Conservation (phyloP, 2,888 invertebrate species). For the Harpalus rubripes region DNA sequence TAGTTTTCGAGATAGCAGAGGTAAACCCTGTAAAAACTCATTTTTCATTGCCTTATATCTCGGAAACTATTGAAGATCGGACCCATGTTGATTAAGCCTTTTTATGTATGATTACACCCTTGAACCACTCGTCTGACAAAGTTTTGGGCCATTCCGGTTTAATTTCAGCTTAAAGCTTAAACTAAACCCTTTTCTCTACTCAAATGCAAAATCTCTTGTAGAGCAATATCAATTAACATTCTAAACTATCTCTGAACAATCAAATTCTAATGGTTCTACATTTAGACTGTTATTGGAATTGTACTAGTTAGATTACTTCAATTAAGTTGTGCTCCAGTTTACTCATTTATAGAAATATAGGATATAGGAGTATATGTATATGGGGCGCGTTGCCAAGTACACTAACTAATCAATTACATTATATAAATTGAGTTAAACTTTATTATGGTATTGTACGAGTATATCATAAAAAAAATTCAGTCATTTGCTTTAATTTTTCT, state of each 20-base stretch:
- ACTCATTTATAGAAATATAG: not conserved
- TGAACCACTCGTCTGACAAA: too few species aligned
- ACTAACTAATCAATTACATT: too few species aligned
- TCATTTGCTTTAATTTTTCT: too few species aligned
- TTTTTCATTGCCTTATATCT: too few species aligned
- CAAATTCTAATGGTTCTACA: not conserved
- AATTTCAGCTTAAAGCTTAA: not conserved
- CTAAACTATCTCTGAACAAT: conserved; percentile 2
- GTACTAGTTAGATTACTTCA: conserved; percentile 3
- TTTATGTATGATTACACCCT: too few species aligned
- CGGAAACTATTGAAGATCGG: too few species aligned
- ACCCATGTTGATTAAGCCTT: too few species aligned
- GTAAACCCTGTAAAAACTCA: too few species aligned
- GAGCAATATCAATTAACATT: conserved; percentile 3
- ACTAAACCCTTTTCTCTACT: not conserved
- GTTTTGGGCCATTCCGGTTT: not conserved
- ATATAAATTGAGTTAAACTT: too few species aligned
- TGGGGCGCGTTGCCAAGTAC: not conserved
- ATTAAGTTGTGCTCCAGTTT: not conserved
- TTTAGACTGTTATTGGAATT: conserved; percentile 2
- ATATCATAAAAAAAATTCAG: too few species aligned
- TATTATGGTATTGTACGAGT: too few species aligned
- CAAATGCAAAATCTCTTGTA: not conserved
- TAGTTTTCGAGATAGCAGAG: too few species aligned
- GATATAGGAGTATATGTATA: not conserved